phyloP scores from a whole-genome alignment of 2,113 vertebrate species.

The Microtus oregoni region DNA sequence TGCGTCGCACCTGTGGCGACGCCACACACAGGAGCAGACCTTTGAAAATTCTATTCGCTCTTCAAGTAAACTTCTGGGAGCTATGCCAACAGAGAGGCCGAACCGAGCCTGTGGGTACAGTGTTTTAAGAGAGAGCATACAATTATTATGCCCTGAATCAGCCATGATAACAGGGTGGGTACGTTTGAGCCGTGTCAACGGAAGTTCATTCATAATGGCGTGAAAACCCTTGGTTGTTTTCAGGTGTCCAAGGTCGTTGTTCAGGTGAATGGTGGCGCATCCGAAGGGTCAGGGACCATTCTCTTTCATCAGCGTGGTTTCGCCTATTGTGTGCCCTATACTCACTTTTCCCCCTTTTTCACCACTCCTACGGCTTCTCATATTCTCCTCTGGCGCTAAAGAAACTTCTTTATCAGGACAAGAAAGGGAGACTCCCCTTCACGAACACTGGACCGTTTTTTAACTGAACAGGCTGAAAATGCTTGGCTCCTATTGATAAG shows the following conservation, averaged over 20 bases:
- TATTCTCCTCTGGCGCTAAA: not conserved
- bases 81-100: conserved; percentile 60
- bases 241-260: not conserved
- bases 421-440: not conserved
- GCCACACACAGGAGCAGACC: not conserved
- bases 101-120: conserved; percentile 29
- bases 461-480: conserved; percentile 2
- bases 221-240: not conserved
- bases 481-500: not conserved
- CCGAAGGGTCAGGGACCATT: not conserved
- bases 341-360: not conserved
- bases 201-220: not conserved
- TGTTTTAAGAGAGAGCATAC: not conserved
- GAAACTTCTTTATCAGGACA: not conserved
- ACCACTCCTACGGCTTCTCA: not conserved
- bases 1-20: not conserved
- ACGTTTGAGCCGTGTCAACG: not conserved
- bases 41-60: conserved; percentile 22
- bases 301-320: not conserved
- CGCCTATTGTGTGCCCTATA: not conserved
- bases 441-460: not conserved
- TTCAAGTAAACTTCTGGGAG: conserved; percentile 43
- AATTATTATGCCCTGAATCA: conserved; percentile 16
- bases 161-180: not conserved
- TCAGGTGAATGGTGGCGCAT: not conserved